Conservation (phyloP, 2,113 vertebrate genomes). For the Antennarius striatus region DNA sequence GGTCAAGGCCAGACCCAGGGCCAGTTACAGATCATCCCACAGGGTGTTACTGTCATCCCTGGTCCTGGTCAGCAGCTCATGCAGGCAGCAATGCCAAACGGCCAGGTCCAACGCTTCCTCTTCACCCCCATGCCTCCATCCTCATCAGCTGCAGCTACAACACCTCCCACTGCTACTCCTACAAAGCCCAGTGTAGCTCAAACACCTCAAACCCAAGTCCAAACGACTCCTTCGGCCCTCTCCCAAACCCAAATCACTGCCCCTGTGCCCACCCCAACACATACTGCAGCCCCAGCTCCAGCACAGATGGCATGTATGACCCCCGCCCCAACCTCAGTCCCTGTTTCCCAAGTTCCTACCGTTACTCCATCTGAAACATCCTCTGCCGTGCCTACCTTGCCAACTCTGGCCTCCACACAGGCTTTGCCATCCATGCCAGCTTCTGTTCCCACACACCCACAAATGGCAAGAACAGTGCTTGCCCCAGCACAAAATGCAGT, state of each 20-base stretch:
- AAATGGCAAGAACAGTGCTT: conserved; percentile 17
- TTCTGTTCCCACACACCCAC: conserved; percentile 20
- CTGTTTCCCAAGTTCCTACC: conserved; percentile 28
- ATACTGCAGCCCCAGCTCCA: neutral
- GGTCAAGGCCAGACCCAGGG: conserved; percentile 98
- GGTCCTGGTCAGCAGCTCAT: conserved; percentile 96
- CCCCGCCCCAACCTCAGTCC: conserved; percentile 13
- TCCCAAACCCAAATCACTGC: conserved; percentile 59
- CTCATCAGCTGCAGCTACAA: conserved; percentile 52
- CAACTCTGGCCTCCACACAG: conserved; percentile 27
- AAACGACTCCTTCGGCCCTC: conserved; percentile 59
- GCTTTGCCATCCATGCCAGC: conserved; percentile 19
- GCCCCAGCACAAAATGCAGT: conserved; percentile 12
- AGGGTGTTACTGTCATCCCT: conserved; percentile 93
- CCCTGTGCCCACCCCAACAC: conserved; percentile 37
- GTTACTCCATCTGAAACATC: conserved; percentile 14
- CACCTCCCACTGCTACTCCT: conserved; percentile 20
- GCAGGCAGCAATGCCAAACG: conserved; percentile 98
- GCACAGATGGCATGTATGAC: conserved; percentile 29
- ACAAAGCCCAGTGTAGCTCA: conserved; percentile 22
- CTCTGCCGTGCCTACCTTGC: conserved; percentile 11
- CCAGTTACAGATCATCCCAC: conserved; percentile 96
- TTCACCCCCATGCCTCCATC: conserved; percentile 90
- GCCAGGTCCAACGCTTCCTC: conserved; percentile 96
- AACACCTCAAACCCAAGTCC: conserved; percentile 46